Percentiles rank a stretch among this genome's conserved stretches.
Evolutionary conservation across 2,797 vertebrate species (phyloP).

Genomic region (Serranus cabrilla): DNA sequence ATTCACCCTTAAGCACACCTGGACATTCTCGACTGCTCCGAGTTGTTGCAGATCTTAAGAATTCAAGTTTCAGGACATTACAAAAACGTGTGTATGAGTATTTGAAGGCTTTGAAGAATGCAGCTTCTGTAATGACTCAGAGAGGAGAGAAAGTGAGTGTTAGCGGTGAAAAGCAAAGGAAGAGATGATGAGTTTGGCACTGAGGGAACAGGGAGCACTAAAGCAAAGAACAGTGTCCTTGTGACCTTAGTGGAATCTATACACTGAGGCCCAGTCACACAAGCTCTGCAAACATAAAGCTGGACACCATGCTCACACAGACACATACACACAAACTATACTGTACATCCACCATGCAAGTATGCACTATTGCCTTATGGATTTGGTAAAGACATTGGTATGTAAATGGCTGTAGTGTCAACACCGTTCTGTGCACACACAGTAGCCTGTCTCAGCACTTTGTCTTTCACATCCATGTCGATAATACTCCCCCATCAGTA

Average conservation of each 20-base stretch:
- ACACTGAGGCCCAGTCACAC: constrained; percentile 36
- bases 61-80: constrained; percentile 11
- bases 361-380: constrained; percentile 62
- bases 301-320: background rate
- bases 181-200: constrained; percentile 29
- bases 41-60: background rate
- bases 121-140: background rate
- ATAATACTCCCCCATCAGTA: constrained; percentile 48
- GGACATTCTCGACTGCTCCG: background rate
- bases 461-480: constrained; percentile 44
- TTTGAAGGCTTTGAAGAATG: background rate
- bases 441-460: constrained; percentile 72
- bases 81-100: constrained; percentile 9
- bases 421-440: constrained; percentile 45
- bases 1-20: background rate
- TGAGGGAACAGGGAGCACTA: constrained; percentile 22
- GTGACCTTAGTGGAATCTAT: constrained; percentile 69
- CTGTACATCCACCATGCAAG: constrained; percentile 38
- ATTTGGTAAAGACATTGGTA: constrained; percentile 60
- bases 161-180: constrained; percentile 23
- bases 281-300: constrained; percentile 58
- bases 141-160: constrained; percentile 12
- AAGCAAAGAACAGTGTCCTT: constrained; percentile 60
- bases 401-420: constrained; percentile 66
- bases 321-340: constrained; percentile 27